Conservation (phyloP, 2,797 vertebrate genomes). For the Hoplostethus atlanticus region DNA sequence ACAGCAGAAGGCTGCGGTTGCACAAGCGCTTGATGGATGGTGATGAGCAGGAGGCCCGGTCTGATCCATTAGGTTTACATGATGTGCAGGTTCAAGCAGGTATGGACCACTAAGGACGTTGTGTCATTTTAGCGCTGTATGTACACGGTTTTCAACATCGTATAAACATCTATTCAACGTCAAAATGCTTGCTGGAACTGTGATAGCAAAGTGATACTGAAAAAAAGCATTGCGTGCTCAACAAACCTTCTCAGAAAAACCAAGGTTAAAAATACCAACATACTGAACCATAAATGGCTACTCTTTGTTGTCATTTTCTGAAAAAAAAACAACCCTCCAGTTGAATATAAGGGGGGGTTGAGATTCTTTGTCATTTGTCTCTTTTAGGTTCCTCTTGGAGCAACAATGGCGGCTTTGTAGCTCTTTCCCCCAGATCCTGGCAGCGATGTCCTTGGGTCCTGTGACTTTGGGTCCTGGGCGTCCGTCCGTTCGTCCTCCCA, state of each 20-base stretch:
- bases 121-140: too few relatives aligned
- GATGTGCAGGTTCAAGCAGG: too few relatives aligned
- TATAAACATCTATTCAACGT: too few relatives aligned
- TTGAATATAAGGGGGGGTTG: background rate
- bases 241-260: background rate
- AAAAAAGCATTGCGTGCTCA: background rate
- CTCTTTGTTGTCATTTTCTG: background rate
- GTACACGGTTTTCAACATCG: too few relatives aligned
- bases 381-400: conserved; percentile 53
- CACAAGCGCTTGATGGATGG: background rate
- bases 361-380: conserved; percentile 65
- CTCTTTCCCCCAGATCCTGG: conserved; percentile 64
- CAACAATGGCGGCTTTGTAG: conserved; percentile 75
- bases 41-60: too few relatives aligned
- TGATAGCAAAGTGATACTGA: too few relatives aligned
- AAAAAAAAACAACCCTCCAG: conserved; percentile 1
- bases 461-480: conserved; percentile 71
- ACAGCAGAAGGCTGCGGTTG: too few relatives aligned
- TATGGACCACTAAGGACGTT: too few relatives aligned
- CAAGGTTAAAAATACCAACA: background rate
- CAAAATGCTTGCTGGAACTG: too few relatives aligned
- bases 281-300: background rate
- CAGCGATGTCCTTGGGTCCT: conserved; percentile 73
- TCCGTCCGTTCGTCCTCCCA: conserved; percentile 37
- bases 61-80: too few relatives aligned